Base-by-base conservation (phyloP, 2,888 invertebrate genomes). In the Octodonta nipae region DNA sequence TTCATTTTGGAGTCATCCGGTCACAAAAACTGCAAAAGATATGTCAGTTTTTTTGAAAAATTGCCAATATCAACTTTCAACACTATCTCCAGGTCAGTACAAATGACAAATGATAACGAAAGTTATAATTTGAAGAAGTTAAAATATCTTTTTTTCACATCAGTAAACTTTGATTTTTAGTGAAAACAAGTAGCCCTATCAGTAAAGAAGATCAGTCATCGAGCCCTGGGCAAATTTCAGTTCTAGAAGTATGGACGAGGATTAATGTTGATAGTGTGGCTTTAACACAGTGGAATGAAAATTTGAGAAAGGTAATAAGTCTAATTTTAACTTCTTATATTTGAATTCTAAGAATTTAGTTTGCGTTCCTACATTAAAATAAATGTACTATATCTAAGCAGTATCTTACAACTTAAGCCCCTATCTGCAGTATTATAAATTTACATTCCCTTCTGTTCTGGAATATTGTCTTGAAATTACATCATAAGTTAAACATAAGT, bases 261-360 rank as follows among this genome's bases (percentile, higher is more conserved):
- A 67, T 78, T 40, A 68, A 72, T 51, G 65, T 80, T 3, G 73
- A 77, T 55, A 73, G 76, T 13, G 71, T 67, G 35, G 71, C 72
- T 44, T 67, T 86, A 32, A 80, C 78, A 35, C 75, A 79, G 56
- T 85, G 81, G 75, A 78, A 79, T 44, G 78, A 79, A 40, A 83
- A 83, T 64, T 61, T 85, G 42, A 64, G 84, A 42, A 74, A 76
- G 65, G 80, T 78, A 57, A 55, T 61, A 2, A 15, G 12, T 25
- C 13, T 25, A n/a, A n/a, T n/a, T n/a, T n/a, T n/a, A n/a, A n/a
- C n/a, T n/a, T n/a, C n/a, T n/a, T n/a, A n/a, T n/a, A n/a, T n/a
- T n/a, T n/a, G n/a, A n/a, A n/a, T n/a, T n/a, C n/a, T n/a, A n/a
- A n/a, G n/a, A n/a, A n/a, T n/a, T n/a, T n/a, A n/a, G n/a, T n/a